A percentile compares a stretch with the other conserved stretches of the same genome.
Evolutionary conservation across 2,888 invertebrate species (phyloP).

Genomic region (Lumbricus terrestris): DNA sequence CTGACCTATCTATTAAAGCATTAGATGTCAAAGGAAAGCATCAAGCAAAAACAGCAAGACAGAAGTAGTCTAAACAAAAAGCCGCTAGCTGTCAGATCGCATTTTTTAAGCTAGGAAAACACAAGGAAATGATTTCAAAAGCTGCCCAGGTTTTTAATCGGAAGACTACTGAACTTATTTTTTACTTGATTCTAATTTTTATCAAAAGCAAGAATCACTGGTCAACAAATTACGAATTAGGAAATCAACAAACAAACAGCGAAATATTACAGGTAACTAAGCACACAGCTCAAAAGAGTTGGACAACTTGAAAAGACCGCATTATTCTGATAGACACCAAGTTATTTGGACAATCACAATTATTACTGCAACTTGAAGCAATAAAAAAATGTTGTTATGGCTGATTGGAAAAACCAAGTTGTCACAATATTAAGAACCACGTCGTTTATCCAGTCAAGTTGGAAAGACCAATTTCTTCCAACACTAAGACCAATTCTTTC

Average conservation of each 20-base stretch:
- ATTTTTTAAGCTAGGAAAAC: background rate
- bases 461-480: too few species aligned
- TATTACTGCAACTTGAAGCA: too few species aligned
- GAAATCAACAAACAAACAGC: background rate
- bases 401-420: too few species aligned
- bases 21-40: background rate
- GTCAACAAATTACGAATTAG: background rate
- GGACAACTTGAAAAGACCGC: background rate
- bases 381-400: too few species aligned
- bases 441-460: too few species aligned
- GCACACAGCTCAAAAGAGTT: background rate
- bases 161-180: background rate
- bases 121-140: background rate
- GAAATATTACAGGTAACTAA: background rate
- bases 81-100: background rate
- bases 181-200: background rate
- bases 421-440: too few species aligned
- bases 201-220: background rate
- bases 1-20: background rate
- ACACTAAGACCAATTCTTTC: too few species aligned
- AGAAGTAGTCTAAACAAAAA: background rate
- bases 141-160: background rate
- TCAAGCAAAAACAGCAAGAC: background rate
- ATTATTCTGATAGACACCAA: background rate
- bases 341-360: background rate